phyloP scores from a whole-genome alignment of 2,113 vertebrate species.

The Channa maculata region DNA sequence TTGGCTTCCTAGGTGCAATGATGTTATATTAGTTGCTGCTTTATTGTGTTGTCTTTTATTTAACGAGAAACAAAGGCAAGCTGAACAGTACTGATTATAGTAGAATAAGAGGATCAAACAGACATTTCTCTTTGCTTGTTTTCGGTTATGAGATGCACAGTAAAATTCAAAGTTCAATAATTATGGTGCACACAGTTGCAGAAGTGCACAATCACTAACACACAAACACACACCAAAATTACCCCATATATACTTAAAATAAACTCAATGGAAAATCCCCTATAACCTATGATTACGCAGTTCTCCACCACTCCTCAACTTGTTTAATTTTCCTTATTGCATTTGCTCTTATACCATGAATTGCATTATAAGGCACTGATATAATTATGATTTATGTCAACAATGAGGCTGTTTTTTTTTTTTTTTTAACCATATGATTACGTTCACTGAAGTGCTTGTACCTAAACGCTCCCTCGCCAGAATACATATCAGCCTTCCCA shows the following conservation, averaged over 20 bases:
- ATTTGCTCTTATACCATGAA: slow-evolving; percentile 45
- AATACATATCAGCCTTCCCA: slow-evolving; percentile 48
- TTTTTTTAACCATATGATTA: slow-evolving; percentile 67
- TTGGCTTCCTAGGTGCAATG: too few species aligned
- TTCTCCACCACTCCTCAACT: slow-evolving; percentile 33
- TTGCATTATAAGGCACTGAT: slow-evolving; percentile 34
- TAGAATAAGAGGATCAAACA: too few species aligned
- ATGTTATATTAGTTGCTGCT: too few species aligned
- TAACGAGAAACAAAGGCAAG: too few species aligned
- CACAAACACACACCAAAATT: not conserved
- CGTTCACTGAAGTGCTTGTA: slow-evolving; percentile 65
- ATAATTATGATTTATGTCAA: slow-evolving; percentile 72
- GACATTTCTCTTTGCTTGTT: too few species aligned
- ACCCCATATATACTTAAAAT: slow-evolving; percentile 19
- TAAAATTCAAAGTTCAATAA: too few species aligned
- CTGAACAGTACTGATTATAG: too few species aligned
- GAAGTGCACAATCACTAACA: not conserved
- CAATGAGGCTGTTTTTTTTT: slow-evolving; percentile 60
- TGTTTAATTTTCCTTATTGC: slow-evolving; percentile 48
- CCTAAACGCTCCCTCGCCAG: slow-evolving; percentile 47
- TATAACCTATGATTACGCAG: slow-evolving; percentile 57
- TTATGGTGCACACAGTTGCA: not conserved
- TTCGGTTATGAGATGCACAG: too few species aligned
- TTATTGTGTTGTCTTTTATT: too few species aligned
- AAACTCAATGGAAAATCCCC: slow-evolving; percentile 41